Percentiles rank a stretch among this genome's conserved stretches.
phyloP scores from a whole-genome alignment of 2,888 invertebrate species.

The Athrips mouffetella region DNA sequence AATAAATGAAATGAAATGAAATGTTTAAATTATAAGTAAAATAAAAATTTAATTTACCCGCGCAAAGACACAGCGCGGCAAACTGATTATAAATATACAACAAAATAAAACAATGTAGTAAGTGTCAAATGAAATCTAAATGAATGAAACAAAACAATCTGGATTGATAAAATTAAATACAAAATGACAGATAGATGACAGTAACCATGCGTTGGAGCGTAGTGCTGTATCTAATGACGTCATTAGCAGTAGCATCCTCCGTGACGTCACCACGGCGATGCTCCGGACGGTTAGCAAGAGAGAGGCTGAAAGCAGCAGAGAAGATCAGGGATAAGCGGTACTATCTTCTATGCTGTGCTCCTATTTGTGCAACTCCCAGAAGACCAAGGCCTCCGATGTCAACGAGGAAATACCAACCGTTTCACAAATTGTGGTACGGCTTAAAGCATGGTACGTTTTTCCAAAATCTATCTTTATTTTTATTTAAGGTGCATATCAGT shows the following conservation, averaged over 20 bases:
- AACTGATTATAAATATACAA: too few species aligned
- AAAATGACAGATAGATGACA: conserved; percentile 30
- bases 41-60: too few species aligned
- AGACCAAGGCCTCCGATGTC: conserved; percentile 43
- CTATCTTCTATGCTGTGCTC: conserved; percentile 58
- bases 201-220: conserved; percentile 51
- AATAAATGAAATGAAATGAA: too few species aligned
- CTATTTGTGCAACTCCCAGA: conserved; percentile 45
- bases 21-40: too few species aligned
- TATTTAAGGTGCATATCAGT: background rate
- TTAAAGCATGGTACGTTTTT: conserved; percentile 59
- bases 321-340: conserved; percentile 68
- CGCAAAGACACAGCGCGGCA: too few species aligned
- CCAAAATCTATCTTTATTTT: background rate
- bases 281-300: conserved; percentile 61
- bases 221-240: conserved; percentile 28
- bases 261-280: conserved; percentile 51
- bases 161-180: conserved; percentile 11
- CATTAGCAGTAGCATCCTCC: conserved; percentile 34
- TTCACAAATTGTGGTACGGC: conserved; percentile 67
- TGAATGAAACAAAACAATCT: background rate
- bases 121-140: background rate
- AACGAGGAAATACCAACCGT: conserved; percentile 59
- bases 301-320: conserved; percentile 66
- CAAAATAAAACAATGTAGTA: background rate